Evolutionary conservation across 2,113 vertebrate species (phyloP).

Genomic region (Sitta europaea): DNA sequence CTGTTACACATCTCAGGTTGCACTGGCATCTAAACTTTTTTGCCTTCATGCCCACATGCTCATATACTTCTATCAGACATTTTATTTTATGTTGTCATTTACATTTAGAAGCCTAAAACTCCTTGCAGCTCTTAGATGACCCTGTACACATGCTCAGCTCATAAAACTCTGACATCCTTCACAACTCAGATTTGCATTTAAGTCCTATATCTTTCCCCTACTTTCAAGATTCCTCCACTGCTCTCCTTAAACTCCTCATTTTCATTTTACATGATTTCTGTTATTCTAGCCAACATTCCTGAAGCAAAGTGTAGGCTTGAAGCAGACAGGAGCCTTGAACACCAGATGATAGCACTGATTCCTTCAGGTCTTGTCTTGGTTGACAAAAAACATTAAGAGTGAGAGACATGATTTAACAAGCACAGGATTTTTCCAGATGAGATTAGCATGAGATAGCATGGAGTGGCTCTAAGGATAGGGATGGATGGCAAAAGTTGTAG

Average conservation of each 20-base stretch:
- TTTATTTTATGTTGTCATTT: background rate
- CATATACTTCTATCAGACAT: background rate
- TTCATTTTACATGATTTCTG: background rate
- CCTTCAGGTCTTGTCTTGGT: background rate
- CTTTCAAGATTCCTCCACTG: background rate
- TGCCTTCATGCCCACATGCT: background rate
- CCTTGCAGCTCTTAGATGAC: background rate
- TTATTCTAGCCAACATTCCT: background rate
- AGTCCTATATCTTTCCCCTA: background rate
- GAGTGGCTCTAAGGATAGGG: background rate
- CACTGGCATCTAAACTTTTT: background rate
- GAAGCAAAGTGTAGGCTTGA: background rate
- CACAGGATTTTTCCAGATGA: background rate
- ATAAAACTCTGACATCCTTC: background rate
- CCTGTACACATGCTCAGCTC: background rate
- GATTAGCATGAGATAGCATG: background rate
- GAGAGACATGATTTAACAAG: background rate
- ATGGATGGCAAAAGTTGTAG: background rate
- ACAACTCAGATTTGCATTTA: background rate
- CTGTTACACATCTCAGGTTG: background rate
- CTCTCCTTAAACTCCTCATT: background rate
- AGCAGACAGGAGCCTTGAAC: background rate
- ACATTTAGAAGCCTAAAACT: background rate
- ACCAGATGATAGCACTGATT: background rate
- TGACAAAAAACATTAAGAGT: no score